Evolutionary conservation across 2,113 vertebrate species (phyloP).

Genomic region (Tragelaphus scriptus): DNA sequence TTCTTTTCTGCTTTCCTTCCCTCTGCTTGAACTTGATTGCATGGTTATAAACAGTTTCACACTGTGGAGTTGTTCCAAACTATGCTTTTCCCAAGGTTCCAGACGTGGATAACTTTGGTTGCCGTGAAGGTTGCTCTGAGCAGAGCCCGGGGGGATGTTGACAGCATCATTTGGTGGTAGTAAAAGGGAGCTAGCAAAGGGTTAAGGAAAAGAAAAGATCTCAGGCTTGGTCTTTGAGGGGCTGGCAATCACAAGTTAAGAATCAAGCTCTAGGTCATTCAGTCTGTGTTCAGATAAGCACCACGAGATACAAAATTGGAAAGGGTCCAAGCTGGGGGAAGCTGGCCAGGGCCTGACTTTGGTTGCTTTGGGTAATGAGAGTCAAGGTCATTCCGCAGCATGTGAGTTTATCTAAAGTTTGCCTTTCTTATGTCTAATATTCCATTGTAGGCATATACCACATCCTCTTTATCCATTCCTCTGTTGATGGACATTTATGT

Average conservation of each 20-base stretch:
- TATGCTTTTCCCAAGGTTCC: not conserved
- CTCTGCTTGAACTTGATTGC: not conserved
- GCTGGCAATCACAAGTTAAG: not conserved
- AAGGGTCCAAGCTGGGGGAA: not conserved
- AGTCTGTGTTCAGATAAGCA: not conserved
- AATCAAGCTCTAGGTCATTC: not conserved
- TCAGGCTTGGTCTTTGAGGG: not conserved
- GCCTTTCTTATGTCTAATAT: not conserved
- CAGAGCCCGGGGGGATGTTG: too few species aligned
- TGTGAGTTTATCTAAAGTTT: not conserved
- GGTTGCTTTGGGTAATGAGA: not conserved
- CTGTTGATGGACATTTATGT: not conserved
- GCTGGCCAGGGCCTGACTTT: not conserved
- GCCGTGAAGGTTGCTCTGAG: not conserved
- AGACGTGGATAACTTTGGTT: not conserved
- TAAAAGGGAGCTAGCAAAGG: not conserved
- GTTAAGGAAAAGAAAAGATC: not conserved
- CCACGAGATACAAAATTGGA: not conserved
- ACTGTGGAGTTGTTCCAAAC: not conserved
- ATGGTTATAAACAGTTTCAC: not conserved
- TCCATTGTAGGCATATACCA: not conserved
- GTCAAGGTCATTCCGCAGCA: not conserved
- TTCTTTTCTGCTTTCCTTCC: not conserved
- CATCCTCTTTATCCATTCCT: not conserved
- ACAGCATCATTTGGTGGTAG: fast-evolving